A percentile compares a stretch with the other conserved stretches of the same genome.
phyloP scores from a whole-genome alignment of 2,113 vertebrate genomes.

The Hypanus sabinus region DNA sequence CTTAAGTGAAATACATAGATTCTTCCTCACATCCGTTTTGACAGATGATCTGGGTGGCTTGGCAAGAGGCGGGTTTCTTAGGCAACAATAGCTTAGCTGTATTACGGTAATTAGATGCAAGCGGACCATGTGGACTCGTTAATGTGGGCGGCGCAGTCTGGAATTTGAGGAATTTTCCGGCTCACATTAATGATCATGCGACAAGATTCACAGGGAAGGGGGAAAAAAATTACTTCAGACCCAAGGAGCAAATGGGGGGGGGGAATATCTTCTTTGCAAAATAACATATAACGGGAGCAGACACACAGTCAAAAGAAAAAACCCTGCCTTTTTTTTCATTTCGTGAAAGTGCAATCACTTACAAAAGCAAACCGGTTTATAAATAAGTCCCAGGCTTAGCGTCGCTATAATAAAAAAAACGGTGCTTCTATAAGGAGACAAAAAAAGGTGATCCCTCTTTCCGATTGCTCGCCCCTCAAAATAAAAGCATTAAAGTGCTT shows the following conservation, averaged over 20 bases:
- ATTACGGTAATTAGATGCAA: constrained; percentile 62
- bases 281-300: not conserved
- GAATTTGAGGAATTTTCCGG: constrained; percentile 74
- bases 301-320: not conserved
- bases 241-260: not conserved
- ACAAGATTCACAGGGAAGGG: constrained; percentile 47
- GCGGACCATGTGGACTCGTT: constrained; percentile 53
- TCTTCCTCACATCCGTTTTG: constrained; percentile 1
- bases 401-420: no score
- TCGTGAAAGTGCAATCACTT: no score
- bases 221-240: not conserved
- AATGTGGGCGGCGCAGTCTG: constrained; percentile 49
- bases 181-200: constrained; percentile 60
- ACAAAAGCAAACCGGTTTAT: no score
- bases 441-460: constrained; percentile 2
- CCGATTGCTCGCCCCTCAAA: not conserved
- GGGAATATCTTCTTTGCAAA: not conserved
- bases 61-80: no score
- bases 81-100: constrained; percentile 41
- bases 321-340: not conserved
- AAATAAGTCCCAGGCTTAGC: no score
- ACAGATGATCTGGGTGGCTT: not conserved
- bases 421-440: no score
- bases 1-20: constrained; percentile 20
- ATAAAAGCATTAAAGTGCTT: not conserved